These are phyloP conservation scores for Muntiacus reevesi DNA, from an alignment of 2,113 vertebrate genomes.

Conservation along the genomic window DNA sequence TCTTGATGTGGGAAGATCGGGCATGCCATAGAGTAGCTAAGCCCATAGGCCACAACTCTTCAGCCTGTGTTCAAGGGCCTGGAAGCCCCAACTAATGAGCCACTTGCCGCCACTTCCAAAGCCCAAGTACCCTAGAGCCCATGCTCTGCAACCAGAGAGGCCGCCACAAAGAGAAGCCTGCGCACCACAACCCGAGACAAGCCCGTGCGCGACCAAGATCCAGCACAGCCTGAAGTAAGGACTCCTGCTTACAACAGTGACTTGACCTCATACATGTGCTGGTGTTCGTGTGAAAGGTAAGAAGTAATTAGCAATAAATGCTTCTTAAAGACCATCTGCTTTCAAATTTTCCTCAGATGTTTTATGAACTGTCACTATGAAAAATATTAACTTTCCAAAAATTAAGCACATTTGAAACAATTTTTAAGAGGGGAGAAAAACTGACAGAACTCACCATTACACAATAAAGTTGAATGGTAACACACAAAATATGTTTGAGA, in stretches of 20 bases:
- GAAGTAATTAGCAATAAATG: slow-evolving; percentile 73
- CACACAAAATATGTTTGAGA: slow-evolving; percentile 20
- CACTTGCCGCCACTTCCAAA: fast-evolving
- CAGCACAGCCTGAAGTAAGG: neutral
- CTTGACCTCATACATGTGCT: slow-evolving; percentile 60
- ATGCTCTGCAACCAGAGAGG: neutral
- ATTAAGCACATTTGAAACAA: slow-evolving; percentile 52
- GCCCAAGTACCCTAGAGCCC: neutral
- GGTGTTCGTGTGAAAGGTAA: slow-evolving; percentile 60
- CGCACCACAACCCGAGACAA: fast-evolving
- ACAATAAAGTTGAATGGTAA: slow-evolving; percentile 45
- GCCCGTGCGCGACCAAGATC: neutral
- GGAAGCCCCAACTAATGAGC: neutral
- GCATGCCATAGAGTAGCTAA: neutral
- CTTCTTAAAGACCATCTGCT: slow-evolving; percentile 73
- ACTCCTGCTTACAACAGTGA: slow-evolving; percentile 70
- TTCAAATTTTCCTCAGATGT: slow-evolving; percentile 63
- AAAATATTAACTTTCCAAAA: slow-evolving; percentile 58
- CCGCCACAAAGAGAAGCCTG: neutral
- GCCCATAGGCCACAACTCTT: neutral
- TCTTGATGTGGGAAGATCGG: neutral
- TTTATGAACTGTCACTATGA: slow-evolving; percentile 26
- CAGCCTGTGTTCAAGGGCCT: neutral
- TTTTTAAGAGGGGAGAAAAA: slow-evolving; percentile 48
- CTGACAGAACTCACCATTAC: slow-evolving; percentile 10